Evolutionary conservation across 2,113 vertebrate species (phyloP).

Genomic region (Orycteropus afer): DNA sequence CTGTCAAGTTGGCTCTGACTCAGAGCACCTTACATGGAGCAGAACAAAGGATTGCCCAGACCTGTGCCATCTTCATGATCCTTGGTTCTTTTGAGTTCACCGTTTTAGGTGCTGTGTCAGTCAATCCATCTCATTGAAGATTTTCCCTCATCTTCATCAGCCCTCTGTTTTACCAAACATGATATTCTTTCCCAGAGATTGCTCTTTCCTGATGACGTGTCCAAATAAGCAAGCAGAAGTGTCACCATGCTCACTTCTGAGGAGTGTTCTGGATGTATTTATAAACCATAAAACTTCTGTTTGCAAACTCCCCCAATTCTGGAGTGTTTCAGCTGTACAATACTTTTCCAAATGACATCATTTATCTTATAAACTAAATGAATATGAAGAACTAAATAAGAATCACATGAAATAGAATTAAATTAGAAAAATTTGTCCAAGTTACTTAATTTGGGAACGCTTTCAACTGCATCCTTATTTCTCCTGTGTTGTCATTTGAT

Average conservation of each 20-base stretch:
- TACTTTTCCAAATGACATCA: not conserved
- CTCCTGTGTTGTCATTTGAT: conserved; percentile 1
- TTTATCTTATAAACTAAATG: not conserved
- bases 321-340: not conserved
- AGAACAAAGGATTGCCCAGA: not conserved
- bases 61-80: not conserved
- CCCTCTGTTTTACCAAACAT: not conserved
- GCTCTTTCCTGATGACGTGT: not conserved
- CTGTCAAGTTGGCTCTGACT: not conserved
- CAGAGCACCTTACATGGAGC: not conserved
- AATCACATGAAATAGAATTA: not conserved
- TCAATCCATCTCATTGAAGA: not conserved
- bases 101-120: not conserved
- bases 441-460: not conserved
- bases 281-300: not conserved
- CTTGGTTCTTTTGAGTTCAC: not conserved
- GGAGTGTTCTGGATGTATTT: not conserved
- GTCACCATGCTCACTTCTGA: not conserved
- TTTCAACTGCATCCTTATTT: not conserved
- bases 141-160: not conserved
- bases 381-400: not conserved
- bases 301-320: not conserved
- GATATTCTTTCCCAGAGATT: not conserved
- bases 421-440: not conserved
- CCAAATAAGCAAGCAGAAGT: not conserved